phyloP scores from a whole-genome alignment of 2,888 invertebrate species.

The Pinctada fucata region DNA sequence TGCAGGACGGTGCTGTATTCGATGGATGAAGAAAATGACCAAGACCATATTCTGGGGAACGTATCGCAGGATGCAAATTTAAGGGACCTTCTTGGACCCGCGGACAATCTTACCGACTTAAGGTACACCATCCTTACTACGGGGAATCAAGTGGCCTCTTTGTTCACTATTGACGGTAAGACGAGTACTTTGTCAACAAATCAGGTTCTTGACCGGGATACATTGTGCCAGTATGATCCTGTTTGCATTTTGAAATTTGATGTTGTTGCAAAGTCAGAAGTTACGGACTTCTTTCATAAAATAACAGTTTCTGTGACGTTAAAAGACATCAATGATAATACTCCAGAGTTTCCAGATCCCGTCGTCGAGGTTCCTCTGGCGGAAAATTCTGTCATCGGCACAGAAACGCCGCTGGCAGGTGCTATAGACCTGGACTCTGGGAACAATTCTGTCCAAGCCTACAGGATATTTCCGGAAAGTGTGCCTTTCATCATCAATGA shows the following conservation, averaged over 20 bases:
- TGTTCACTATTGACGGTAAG: conserved; percentile 51
- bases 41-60: conserved; percentile 37
- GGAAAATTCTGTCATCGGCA: conserved; percentile 42
- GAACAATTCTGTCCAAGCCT: conserved; percentile 53
- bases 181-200: conserved; percentile 54
- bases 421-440: conserved; percentile 53
- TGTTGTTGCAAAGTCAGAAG: conserved; percentile 46
- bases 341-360: conserved; percentile 87
- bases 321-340: conserved; percentile 96
- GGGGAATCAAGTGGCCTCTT: conserved; percentile 31
- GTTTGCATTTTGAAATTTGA: conserved; percentile 56
- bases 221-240: conserved; percentile 47
- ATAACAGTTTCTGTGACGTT: conserved; percentile 83
- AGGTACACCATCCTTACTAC: conserved; percentile 37
- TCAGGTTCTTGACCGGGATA: conserved; percentile 59
- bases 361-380: conserved; percentile 46
- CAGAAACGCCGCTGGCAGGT: conserved; percentile 50
- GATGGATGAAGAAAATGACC: conserved; percentile 35
- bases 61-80: conserved; percentile 40
- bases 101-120: conserved; percentile 16
- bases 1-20: conserved; percentile 3
- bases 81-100: neutral
- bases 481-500: conserved; percentile 55
- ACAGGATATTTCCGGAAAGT: conserved; percentile 51
- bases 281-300: conserved; percentile 31